phyloP scores from a whole-genome alignment of 2,113 vertebrate species.

The Seriola aureovittata region DNA sequence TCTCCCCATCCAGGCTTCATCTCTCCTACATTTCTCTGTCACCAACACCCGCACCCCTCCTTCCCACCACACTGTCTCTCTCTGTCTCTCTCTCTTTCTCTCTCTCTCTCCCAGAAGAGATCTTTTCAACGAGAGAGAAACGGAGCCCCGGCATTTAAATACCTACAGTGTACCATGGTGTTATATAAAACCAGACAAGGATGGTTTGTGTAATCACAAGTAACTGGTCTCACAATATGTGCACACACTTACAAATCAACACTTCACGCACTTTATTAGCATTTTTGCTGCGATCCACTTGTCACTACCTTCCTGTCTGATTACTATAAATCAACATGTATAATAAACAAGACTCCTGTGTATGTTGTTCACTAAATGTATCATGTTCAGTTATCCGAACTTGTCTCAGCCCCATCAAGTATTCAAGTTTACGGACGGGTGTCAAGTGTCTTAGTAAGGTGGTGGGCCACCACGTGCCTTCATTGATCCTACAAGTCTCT shows the following conservation, averaged over 20 bases:
- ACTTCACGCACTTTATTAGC: background rate
- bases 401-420: background rate
- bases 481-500: no score
- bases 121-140: conserved; percentile 51
- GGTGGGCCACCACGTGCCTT: no score
- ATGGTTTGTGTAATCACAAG: conserved; percentile 45
- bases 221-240: background rate
- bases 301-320: background rate
- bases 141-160: conserved; percentile 62
- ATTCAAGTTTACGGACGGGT: background rate
- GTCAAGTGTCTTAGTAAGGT: no score
- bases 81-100: conserved; percentile 29
- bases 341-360: background rate
- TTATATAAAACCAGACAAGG: conserved; percentile 26
- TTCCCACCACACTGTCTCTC: conserved; percentile 12
- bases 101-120: conserved; percentile 46
- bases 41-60: no score
- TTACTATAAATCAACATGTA: background rate
- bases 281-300: background rate
- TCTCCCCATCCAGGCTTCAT: conserved; percentile 54
- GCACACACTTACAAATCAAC: conserved; percentile 13
- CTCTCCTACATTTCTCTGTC: conserved; percentile 32
- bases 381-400: background rate
- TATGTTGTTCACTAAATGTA: background rate
- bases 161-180: conserved; percentile 20